Percentiles rank a stretch among this genome's conserved stretches.
These are phyloP conservation scores for Pseudochirops cupreus DNA, from an alignment of 2,797 vertebrate species.

Conservation along the genomic window DNA sequence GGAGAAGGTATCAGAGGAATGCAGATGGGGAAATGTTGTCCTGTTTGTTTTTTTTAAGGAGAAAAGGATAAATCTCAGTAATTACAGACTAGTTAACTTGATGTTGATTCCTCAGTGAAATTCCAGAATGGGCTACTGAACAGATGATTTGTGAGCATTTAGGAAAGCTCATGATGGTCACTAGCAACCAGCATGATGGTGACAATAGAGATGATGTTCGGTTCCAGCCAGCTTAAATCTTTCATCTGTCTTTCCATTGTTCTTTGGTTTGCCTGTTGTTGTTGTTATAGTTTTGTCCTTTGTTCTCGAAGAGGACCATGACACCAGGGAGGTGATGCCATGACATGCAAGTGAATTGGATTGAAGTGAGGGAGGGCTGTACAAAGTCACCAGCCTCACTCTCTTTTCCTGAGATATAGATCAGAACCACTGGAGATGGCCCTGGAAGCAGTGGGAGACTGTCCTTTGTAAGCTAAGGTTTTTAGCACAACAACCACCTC, in stretches of 20 bases:
- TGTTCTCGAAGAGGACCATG: no score
- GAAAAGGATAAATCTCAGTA: not conserved
- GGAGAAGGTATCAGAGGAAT: not conserved
- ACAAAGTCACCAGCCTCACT: no score
- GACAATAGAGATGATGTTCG: not conserved
- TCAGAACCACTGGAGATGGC: no score
- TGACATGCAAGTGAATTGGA: no score
- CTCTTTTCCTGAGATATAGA: no score
- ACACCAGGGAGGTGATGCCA: no score
- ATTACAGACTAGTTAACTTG: not conserved
- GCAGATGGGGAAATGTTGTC: not conserved
- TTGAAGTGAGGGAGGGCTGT: no score
- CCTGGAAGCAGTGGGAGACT: no score
- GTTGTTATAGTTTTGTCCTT: no score
- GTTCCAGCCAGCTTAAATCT: not conserved
- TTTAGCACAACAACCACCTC: not conserved
- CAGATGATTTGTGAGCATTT: not conserved
- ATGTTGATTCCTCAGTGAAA: not conserved
- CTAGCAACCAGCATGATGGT: not conserved
- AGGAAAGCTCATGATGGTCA: not conserved
- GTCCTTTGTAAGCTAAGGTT: no score
- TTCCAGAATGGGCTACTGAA: conserved; percentile 1
- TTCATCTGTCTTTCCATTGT: not conserved
- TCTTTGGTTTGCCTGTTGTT: not conserved
- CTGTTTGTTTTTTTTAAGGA: not conserved